Evolutionary conservation across 2,797 vertebrate species (phyloP).

Genomic region (Macrochelys suwanniensis): DNA sequence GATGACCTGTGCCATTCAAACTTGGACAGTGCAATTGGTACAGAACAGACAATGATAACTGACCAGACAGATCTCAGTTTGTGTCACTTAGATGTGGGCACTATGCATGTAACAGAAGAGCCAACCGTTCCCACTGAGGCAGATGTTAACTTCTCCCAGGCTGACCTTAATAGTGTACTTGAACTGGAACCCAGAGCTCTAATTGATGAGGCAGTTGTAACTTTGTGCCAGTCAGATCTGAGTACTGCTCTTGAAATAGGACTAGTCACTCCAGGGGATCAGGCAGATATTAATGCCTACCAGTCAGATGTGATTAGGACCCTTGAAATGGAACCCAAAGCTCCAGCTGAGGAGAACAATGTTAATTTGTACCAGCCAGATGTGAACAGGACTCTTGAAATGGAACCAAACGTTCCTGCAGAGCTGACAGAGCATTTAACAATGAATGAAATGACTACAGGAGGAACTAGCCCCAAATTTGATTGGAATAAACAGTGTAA

Average conservation of each 20-base stretch:
- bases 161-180: neutral
- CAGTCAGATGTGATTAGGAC: neutral
- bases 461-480: neutral
- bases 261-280: neutral
- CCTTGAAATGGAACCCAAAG: neutral
- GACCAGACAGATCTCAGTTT: neutral
- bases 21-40: slow-evolving; percentile 18
- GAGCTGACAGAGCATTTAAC: neutral
- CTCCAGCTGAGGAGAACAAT: neutral
- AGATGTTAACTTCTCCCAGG: neutral
- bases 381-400: neutral
- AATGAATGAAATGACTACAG: neutral
- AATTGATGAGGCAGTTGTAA: neutral
- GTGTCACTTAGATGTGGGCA: neutral
- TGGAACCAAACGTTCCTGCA: neutral
- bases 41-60: slow-evolving; percentile 38
- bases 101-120: slow-evolving; percentile 3
- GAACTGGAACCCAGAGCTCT: slow-evolving; percentile 1
- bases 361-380: neutral
- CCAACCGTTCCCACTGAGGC: neutral
- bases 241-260: neutral
- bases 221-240: neutral
- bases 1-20: neutral
- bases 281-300: neutral
- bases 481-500: slow-evolving; percentile 20